These are phyloP conservation scores for Zaprionus gabonicus DNA, from an alignment of 1,140 invertebrate genomes.

Conservation along the genomic window DNA sequence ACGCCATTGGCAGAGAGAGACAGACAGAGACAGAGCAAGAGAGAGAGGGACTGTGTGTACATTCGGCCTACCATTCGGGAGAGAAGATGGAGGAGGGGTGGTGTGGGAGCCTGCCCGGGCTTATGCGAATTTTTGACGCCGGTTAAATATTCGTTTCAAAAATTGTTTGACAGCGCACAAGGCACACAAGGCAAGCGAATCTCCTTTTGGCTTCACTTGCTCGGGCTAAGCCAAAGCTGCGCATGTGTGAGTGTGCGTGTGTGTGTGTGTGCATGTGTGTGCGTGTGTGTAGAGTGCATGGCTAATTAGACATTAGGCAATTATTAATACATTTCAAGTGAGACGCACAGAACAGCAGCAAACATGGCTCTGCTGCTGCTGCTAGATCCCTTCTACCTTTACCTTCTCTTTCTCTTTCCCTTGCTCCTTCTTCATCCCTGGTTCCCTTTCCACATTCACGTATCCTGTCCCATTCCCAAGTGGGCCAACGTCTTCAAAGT, in stretches of 20 bases:
- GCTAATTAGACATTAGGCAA: slow-evolving; percentile 78
- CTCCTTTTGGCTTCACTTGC: slow-evolving; percentile 12
- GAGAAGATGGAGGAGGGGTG: no score
- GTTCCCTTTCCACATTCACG: background rate
- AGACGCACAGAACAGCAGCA: slow-evolving; percentile 52
- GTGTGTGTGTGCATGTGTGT: background rate
- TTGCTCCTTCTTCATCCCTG: no score
- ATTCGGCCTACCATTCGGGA: background rate
- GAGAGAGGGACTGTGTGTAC: background rate
- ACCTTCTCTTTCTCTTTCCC: no score
- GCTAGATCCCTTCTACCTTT: no score
- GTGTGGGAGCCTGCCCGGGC: slow-evolving; percentile 10
- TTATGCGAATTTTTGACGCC: slow-evolving; percentile 63
- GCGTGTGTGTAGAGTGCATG: slow-evolving; percentile 44
- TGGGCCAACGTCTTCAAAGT: slow-evolving; percentile 72
- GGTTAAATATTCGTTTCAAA: slow-evolving; percentile 45
- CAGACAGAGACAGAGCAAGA: background rate
- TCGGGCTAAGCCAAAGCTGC: slow-evolving; percentile 1
- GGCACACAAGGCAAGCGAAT: background rate
- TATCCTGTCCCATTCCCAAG: slow-evolving; percentile 38
- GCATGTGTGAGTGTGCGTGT: background rate
- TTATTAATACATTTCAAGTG: slow-evolving; percentile 70
- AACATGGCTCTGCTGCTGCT: slow-evolving; percentile 58
- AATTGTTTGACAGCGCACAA: slow-evolving; percentile 26
- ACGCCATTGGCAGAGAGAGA: background rate